Evolutionary conservation across 30 jellyfish, hydroid and myxozoan genomes (phyloP), one percentile per base, ranked within the genome.

Genomic region (Aurelia coerulea): DNA sequence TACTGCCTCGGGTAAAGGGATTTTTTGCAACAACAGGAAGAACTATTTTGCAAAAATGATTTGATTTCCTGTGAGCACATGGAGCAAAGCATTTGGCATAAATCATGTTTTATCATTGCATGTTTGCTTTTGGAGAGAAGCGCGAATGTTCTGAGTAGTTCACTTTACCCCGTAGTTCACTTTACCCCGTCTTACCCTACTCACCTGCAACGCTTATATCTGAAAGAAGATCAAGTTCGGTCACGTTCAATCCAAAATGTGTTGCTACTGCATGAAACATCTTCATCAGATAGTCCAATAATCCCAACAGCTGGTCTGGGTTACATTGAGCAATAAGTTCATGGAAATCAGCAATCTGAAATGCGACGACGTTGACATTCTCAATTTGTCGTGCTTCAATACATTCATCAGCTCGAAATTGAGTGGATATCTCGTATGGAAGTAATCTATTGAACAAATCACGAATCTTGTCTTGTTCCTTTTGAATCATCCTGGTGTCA

Each of bases 401-500:
- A 56, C 16, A 59, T 4, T 84, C 92, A 7, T 82, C 90, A 10
- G 23, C 80, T 14, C 32, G 23, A 33, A 86, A 31, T 46, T 58
- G 60, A 54, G 2, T 49, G 68, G 79, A 79, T 33, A 82, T 52
- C 18, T 56, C 80, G 1, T 84, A 29, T 6, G 96, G 97, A 16
- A 78, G 77, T 16, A 86, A 51, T 50, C 98, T 80, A 5, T 63
- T 13, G n/a, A 88, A 65, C 84, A 86, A 70, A 62, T 93, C 98
- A 35, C 69, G 64, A 34, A 70, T 16, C 88, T 88, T 93, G 49
- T 93, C 95, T 53, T 63, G 78, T 68, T 93, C 98, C 41, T 66
- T 78, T 31, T 62, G n/a, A 18, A 93, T 87, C 90, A 89, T 89
- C 23, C 74, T 78, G 1, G 93, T 88, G 79, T 93, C 98, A 42